These are phyloP conservation scores for Bagarius yarrelli DNA, from an alignment of 2,113 vertebrate genomes.

Conservation along the genomic window DNA sequence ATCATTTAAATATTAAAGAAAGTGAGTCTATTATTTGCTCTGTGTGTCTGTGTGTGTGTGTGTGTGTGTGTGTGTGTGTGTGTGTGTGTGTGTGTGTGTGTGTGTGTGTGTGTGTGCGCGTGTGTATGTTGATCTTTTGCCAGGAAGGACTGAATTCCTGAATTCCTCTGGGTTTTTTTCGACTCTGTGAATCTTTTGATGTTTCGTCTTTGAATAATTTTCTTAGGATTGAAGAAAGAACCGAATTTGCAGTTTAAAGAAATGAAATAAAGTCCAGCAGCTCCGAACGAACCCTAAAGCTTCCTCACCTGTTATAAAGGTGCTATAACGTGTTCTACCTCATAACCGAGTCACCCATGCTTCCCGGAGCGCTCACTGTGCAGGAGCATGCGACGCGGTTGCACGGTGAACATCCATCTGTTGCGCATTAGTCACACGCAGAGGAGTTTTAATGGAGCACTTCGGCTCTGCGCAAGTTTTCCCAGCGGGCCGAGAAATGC, in stretches of 20 bases:
- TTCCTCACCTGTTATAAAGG: not conserved
- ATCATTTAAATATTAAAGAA: too few relatives aligned
- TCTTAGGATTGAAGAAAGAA: too few relatives aligned
- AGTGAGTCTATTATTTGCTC: too few relatives aligned
- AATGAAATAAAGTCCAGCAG: not conserved
- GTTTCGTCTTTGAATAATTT: too few relatives aligned
- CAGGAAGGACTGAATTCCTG: too few relatives aligned
- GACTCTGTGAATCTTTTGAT: too few relatives aligned
- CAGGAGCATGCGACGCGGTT: not conserved
- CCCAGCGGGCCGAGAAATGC: slow-evolving; percentile 24
- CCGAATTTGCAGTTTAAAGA: not conserved
- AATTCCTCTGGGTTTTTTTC: too few relatives aligned
- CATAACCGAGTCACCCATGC: not conserved
- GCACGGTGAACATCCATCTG: slow-evolving; percentile 23
- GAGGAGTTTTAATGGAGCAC: slow-evolving; percentile 33
- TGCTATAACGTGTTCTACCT: not conserved
- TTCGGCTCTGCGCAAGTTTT: slow-evolving; percentile 24
- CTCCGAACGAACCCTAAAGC: not conserved
- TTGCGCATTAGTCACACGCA: slow-evolving; percentile 27
- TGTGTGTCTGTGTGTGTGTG: too few relatives aligned
- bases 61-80: too few relatives aligned
- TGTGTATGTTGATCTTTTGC: too few relatives aligned
- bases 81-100: too few relatives aligned
- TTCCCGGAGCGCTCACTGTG: not conserved
- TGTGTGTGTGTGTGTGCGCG: too few relatives aligned